Percentiles rank a stretch among this genome's conserved stretches.
Evolutionary conservation across 1,140 invertebrate species (phyloP).

Genomic region (Drosophila insularis): DNA sequence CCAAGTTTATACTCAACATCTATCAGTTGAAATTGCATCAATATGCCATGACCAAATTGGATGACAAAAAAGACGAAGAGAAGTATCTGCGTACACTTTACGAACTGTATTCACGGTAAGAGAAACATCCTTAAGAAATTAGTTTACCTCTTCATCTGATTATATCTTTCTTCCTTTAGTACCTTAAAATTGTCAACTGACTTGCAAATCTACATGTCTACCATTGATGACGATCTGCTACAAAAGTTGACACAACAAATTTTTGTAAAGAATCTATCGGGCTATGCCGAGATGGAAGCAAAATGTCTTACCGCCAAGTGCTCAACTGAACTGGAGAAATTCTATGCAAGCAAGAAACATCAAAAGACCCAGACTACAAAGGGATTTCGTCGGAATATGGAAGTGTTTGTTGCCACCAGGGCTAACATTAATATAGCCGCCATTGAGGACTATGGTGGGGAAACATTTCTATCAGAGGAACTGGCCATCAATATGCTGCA

Average conservation of each 20-base stretch:
- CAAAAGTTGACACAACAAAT: slow-evolving; percentile 92
- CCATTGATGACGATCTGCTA: slow-evolving; percentile 91
- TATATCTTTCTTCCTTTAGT: slow-evolving; percentile 74
- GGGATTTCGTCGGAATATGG: slow-evolving; percentile 95
- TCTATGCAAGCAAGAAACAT: slow-evolving; percentile 97
- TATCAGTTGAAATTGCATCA: slow-evolving; percentile 96
- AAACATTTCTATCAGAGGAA: slow-evolving; percentile 98
- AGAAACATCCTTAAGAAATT: too few relatives aligned
- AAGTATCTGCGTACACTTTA: slow-evolving; percentile 94
- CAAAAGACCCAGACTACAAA: slow-evolving; percentile 96
- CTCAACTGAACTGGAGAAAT: slow-evolving; percentile 89
- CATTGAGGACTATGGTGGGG: slow-evolving; percentile 97
- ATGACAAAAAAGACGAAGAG: slow-evolving; percentile 90
- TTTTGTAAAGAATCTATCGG: slow-evolving; percentile 91
- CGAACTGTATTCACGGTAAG: slow-evolving; percentile 91
- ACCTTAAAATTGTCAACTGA: slow-evolving; percentile 90
- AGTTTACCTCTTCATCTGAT: background rate
- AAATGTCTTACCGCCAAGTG: slow-evolving; percentile 90
- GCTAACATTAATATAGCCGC: slow-evolving; percentile 96
- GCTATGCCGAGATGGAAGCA: slow-evolving; percentile 89
- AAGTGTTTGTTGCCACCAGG: slow-evolving; percentile 94
- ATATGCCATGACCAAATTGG: slow-evolving; percentile 91
- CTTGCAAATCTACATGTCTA: slow-evolving; percentile 89
- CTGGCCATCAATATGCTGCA: slow-evolving; percentile 96
- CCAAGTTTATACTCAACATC: slow-evolving; percentile 98